Base-by-base conservation (phyloP, 2,113 vertebrate species). In the Dipodomys merriami region DNA sequence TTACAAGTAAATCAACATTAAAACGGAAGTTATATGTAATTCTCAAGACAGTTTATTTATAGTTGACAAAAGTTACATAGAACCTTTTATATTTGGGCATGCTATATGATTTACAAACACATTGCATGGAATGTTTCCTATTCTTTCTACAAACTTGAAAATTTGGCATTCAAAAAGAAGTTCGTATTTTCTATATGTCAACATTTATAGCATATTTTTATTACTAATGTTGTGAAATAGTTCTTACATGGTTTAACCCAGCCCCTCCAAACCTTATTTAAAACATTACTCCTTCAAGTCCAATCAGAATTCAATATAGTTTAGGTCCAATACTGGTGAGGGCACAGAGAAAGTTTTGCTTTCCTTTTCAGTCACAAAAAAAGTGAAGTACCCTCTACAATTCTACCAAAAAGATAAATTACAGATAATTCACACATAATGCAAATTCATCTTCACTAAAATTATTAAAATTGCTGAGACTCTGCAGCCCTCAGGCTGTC, bases 161-260 rank as follows among this genome's bases (percentile, higher is more conserved):
- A 62, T n/a, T 22, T 79, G 25, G 64, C n/a, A 73, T 30, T 90
- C 81, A 78, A 83, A 78, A 73, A 39, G 57, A 79, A 27, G 7
- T 7, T n/a, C 23, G 1, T 29, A 82, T 71, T 88, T 83, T 80
- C 35, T 64, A 13, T 57, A 69, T 78, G 53, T 84, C 73, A 83
- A 72, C 68, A 69, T 22, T 67, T 77, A 44, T 3, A 25, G 30
- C 73, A 13, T 49, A 35, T 25, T 72, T 80, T 93, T 57, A 91
- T 76, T 83, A 46, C n/a, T 68, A 19, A 82, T 49, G 8, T 33
- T 76, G 25, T 83, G 65, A 94, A 94, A 74, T 35, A 92, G 8
- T 57, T 87, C 30, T 68, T 68, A n/a, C 29, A 82, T 19, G 11
- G 49, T 60, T 65, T 60, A 71, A 53, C 13, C 33, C 35, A 57